Evolutionary conservation across 2,797 vertebrate genomes (phyloP), one percentile per base, ranked within the genome.

Genomic region (Esox lucius): DNA sequence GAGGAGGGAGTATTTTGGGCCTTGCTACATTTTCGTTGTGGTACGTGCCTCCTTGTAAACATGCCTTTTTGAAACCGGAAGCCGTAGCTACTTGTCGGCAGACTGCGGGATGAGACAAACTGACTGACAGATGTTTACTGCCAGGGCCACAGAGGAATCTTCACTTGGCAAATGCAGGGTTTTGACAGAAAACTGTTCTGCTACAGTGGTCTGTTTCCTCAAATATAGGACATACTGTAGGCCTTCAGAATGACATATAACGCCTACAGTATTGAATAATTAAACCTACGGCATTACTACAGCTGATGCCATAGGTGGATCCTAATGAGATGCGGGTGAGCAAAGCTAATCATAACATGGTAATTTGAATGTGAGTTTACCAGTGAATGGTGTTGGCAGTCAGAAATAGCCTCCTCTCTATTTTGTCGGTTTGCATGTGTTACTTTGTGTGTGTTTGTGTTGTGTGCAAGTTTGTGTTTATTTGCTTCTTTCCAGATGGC

Each of bases 1-100:
- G 74, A 65, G 71, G 49, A 69, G 69, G 17, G 46, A 66, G 74
- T 84, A 83, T 83, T 89, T 88, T 77, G 9, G 83, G 75, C 79
- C 24, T 75, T 31, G 24, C 71, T 3, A 5, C 7, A 71, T 73
- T 84, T 85, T 84, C 22, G 9, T 84, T 86, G 81, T 76, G 76
- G 76, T 72, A 70, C n/a, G 61, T 68, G 35, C 71, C 70, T 74
- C 67, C 72, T 78, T 82, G 72, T 46, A 82, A 84, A 80, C 42
- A 48, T 77, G 68, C 59, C 68, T 74, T 74, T 77, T 72, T 74
- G 68, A 71, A 70, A 22, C 80, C 72, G 74, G 73, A 78, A 51
- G 67, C 77, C 64, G 42, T 49, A 33, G 19, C 19, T 28, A 33
- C 22, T 22, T 64, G n/a, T 68, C 7, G 6, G 28, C 51, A 72